A percentile compares a stretch with the other conserved stretches of the same genome.
These are phyloP conservation scores for Tolmerus cingulatus DNA, from an alignment of 2,888 invertebrate genomes.

Conservation along the genomic window DNA sequence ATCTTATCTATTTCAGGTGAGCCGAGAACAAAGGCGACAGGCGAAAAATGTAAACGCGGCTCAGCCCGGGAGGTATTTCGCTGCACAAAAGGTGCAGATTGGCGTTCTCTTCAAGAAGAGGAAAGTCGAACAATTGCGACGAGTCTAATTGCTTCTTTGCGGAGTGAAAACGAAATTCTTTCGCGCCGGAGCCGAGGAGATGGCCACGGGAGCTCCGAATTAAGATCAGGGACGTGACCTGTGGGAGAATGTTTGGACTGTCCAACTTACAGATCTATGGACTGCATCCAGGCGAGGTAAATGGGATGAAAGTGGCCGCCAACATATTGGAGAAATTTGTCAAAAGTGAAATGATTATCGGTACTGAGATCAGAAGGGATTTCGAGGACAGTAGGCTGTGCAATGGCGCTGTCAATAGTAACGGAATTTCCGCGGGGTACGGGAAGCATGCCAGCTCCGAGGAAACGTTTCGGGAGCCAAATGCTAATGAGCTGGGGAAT, in stretches of 20 bases:
- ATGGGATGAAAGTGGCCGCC: constrained; percentile 53
- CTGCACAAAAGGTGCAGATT: not conserved
- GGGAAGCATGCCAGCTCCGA: not conserved
- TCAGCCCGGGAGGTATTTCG: not conserved
- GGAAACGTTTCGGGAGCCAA: not conserved
- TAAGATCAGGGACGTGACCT: constrained; percentile 12
- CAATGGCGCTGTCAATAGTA: constrained; percentile 35
- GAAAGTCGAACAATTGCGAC: not conserved
- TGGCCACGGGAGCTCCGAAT: not conserved
- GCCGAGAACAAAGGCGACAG: constrained; percentile 7
- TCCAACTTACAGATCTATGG: constrained; percentile 60
- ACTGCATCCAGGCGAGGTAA: constrained; percentile 52
- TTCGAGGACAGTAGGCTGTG: not conserved
- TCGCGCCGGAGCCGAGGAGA: not conserved
- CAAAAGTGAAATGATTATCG: constrained; percentile 57
- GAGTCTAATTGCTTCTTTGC: not conserved
- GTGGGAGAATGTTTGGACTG: constrained; percentile 58
- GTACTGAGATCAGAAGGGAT: constrained; percentile 54
- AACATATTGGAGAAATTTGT: constrained; percentile 60
- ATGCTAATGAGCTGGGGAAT: not conserved
- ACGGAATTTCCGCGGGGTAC: not conserved
- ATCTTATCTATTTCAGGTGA: not conserved
- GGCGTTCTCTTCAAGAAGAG: not conserved
- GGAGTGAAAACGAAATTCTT: constrained; percentile 41
- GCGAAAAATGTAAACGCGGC: constrained; percentile 16